phyloP scores from a whole-genome alignment of 2,113 vertebrate genomes.

The Cyanoliseus patagonus region DNA sequence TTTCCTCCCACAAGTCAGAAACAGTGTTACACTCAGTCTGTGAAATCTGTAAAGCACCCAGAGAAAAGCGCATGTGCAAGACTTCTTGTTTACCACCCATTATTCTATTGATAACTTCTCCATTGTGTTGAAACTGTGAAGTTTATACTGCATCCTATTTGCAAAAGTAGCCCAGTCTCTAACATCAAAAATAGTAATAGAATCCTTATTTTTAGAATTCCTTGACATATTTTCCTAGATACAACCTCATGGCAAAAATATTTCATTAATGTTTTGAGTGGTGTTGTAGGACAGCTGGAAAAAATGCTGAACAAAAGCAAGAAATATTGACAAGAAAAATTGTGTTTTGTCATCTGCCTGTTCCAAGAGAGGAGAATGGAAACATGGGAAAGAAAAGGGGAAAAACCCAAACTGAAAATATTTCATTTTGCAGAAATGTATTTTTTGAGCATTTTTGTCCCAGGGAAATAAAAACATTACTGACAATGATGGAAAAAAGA shows the following conservation, averaged over 20 bases:
- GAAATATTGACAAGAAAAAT: not conserved
- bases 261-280: not conserved
- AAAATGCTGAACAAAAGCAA: not conserved
- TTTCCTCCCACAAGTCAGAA: slow-evolving; percentile 12
- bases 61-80: not conserved
- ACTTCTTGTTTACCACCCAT: not conserved
- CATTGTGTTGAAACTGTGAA: not conserved
- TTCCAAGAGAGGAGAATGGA: not conserved
- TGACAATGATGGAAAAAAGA: not conserved
- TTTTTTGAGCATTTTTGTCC: not conserved
- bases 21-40: not conserved
- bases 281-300: not conserved
- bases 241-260: not conserved
- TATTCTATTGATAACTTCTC: not conserved
- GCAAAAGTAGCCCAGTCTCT: not conserved
- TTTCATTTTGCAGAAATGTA: not conserved
- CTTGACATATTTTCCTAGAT: not conserved
- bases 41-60: slow-evolving; percentile 16
- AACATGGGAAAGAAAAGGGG: not conserved
- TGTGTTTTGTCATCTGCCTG: not conserved
- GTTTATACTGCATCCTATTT: not conserved
- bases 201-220: not conserved
- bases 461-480: not conserved
- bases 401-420: not conserved
- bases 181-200: not conserved